A percentile compares a stretch with the other conserved stretches of the same genome.
These are phyloP conservation scores for Lasioglossum malachurum DNA, from an alignment of 2,888 invertebrate species.

Conservation along the genomic window DNA sequence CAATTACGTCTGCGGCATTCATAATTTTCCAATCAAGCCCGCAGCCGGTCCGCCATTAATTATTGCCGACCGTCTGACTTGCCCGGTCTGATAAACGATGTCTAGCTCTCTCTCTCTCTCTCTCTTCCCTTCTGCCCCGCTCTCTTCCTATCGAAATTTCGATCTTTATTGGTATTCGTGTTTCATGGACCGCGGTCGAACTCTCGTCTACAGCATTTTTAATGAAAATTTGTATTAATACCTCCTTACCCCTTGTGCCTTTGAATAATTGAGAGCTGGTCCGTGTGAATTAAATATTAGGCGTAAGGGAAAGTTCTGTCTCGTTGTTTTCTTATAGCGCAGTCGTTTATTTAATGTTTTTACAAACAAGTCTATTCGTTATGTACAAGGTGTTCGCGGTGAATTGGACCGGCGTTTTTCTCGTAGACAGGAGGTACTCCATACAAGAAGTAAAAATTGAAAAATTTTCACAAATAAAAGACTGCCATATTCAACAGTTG, in stretches of 20 bases:
- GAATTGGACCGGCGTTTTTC: too few species aligned
- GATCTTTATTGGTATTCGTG: not conserved
- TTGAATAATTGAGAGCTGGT: not conserved
- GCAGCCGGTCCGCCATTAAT: conserved; percentile 23
- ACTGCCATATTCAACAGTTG: not conserved
- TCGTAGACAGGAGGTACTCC: too few species aligned
- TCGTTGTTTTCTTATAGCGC: too few species aligned
- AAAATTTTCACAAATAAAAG: not conserved
- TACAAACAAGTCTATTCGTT: not conserved
- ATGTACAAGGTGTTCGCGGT: too few species aligned
- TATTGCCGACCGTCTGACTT: conserved; percentile 24
- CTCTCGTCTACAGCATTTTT: not conserved
- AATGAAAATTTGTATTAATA: not conserved
- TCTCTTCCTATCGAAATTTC: conserved; percentile 13
- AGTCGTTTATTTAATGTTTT: not conserved
- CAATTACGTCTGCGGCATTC: conserved; percentile 51
- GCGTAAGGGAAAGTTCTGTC: not conserved
- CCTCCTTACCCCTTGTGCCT: not conserved
- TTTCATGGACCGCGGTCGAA: not conserved
- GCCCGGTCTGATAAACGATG: conserved; percentile 16
- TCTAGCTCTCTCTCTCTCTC: not conserved
- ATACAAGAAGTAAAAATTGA: not conserved
- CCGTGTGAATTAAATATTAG: not conserved
- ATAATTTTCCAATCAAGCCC: conserved; percentile 48
- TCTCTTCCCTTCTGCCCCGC: not conserved